Evolutionary conservation across 92 coral and sea anemone species (phyloP), one percentile per base, ranked within the genome.

Genomic region (Galaxea fascicularis): DNA sequence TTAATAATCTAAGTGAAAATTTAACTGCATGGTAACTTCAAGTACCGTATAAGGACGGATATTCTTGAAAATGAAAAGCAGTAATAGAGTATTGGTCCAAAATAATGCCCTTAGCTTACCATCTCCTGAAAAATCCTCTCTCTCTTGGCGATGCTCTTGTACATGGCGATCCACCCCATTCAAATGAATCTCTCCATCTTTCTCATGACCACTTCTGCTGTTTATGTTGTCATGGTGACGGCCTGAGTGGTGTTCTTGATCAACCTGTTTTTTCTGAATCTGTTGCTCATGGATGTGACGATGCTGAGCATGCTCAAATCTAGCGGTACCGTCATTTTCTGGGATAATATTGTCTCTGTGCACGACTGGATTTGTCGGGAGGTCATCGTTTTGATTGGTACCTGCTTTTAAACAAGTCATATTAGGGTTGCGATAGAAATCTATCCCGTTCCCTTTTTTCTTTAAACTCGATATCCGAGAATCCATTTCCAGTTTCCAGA

Each of bases 221-320:
- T 68, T 49, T 5, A 24, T 54, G 27, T 59, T 25, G 28, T 57
- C 49, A 45, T 70, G 35, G 78, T 81, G 35, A 67, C 8, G 24
- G 18, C 5, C 73, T 13, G 21, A 16, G 15, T 17, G 51, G 7
- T 63, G 82, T 51, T 67, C 28, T 21, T 65, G 8, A 46, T 26
- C 26, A 16, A 16, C 74, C 84, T 66, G 45, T 78, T 60, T 65
- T 24, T 18, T 63, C 25, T 74, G 62, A 52, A 74, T 4, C 17
- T 74, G 65, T 11, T 16, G 65, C 28, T 74, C 47, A 21, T 74
- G 78, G 17, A 54, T 27, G 45, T 74, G 78, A 24, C 26, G 78
- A 12, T 74, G 64, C 24, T 51, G 65, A 24, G 78, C 78, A 74
- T 53, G 70, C 24, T 77, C 57, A 77, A 77, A 60, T 1, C 70